Evolutionary conservation across 2,888 invertebrate species (phyloP).

Genomic region (Drosophila mimica): DNA sequence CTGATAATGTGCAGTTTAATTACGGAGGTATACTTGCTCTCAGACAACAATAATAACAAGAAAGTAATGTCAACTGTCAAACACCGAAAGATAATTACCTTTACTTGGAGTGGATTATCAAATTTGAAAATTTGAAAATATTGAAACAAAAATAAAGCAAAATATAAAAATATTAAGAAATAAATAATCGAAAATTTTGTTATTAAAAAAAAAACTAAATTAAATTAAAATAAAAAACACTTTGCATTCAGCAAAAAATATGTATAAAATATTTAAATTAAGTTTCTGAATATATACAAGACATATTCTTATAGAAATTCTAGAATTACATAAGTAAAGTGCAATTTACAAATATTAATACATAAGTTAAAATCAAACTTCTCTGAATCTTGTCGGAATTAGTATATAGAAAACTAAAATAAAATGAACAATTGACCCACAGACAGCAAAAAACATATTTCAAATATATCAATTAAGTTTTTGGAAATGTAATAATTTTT

Average conservation of each 20-base stretch:
- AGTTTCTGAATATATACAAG: not conserved
- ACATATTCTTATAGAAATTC: not conserved
- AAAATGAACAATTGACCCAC: not conserved
- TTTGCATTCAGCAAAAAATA: too few species aligned
- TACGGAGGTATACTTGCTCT: slow-evolving; percentile 60
- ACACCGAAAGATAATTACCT: slow-evolving; percentile 41
- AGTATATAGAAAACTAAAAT: not conserved
- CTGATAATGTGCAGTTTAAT: slow-evolving; percentile 79
- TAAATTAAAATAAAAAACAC: not conserved
- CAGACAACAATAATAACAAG: slow-evolving; percentile 65
- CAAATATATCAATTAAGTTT: not conserved
- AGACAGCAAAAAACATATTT: not conserved
- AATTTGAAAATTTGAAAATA: not conserved
- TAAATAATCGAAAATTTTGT: not conserved
- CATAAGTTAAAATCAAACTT: not conserved
- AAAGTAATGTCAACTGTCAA: not conserved
- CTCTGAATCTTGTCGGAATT: not conserved
- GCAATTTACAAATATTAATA: not conserved
- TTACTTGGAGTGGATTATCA: too few species aligned
- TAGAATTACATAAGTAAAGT: not conserved
- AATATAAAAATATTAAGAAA: too few species aligned
- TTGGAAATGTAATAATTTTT: not conserved
- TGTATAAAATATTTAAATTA: not conserved
- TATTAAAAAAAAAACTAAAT: too few species aligned
- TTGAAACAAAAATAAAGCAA: not conserved